Evolutionary conservation across 2,113 vertebrate genomes (phyloP).

Genomic region (Syrrhaptes paradoxus): DNA sequence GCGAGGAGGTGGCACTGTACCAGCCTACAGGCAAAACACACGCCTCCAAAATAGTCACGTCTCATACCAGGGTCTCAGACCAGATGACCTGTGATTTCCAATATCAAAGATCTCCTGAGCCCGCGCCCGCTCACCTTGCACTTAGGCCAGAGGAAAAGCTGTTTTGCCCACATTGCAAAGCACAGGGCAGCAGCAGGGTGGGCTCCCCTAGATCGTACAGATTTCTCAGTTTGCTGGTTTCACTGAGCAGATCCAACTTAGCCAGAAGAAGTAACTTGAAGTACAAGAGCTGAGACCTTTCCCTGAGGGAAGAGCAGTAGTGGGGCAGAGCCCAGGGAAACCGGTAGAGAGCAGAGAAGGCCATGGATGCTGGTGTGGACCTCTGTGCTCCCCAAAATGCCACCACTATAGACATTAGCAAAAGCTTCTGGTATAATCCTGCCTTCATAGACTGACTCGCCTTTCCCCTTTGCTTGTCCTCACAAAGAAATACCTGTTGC

Average conservation of each 20-base stretch:
- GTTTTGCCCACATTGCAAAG: neutral
- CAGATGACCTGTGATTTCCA: neutral
- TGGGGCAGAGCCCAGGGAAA: neutral
- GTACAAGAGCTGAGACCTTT: neutral
- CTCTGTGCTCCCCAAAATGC: neutral
- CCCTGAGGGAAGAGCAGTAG: neutral
- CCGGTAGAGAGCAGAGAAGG: accelerated
- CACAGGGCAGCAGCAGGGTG: neutral
- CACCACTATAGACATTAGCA: neutral
- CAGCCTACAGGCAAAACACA: neutral
- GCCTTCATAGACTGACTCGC: neutral
- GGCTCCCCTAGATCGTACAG: neutral
- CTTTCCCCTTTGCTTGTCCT: neutral
- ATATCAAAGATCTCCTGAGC: accelerated
- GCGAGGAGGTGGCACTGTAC: neutral
- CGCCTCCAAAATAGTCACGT: neutral
- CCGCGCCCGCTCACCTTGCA: neutral
- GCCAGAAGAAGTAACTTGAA: neutral
- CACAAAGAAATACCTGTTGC: neutral
- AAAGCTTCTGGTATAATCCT: neutral
- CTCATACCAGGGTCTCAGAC: neutral
- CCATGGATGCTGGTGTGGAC: neutral
- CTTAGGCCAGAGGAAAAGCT: neutral
- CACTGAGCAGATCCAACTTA: neutral
- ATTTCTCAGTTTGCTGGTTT: neutral